Evolutionary conservation across 2,888 invertebrate genomes (phyloP).

Genomic region (Clunio marinus): DNA sequence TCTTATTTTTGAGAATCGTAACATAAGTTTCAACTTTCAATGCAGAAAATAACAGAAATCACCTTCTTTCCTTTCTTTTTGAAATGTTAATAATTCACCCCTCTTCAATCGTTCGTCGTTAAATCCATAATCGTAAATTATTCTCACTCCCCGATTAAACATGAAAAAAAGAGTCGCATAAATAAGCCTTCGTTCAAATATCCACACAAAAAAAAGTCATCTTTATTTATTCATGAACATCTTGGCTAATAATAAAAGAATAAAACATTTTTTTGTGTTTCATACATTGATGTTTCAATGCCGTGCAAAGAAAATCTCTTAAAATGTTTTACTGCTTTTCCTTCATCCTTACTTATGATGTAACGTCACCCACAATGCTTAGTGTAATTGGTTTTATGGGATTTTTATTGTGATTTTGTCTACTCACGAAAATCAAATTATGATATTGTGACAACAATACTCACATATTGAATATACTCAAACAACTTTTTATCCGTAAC

Average conservation of each 20-base stretch:
- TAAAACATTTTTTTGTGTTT: slow-evolving; percentile 16
- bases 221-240: slow-evolving; percentile 38
- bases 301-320: slow-evolving; percentile 10
- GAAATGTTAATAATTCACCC: slow-evolving; percentile 36
- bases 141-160: background rate
- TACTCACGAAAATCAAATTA: slow-evolving; percentile 25
- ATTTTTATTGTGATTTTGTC: slow-evolving; percentile 35
- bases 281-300: background rate
- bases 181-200: slow-evolving; percentile 37
- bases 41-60: too few species aligned
- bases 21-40: background rate
- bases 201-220: slow-evolving; percentile 33
- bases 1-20: background rate
- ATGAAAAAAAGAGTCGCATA: slow-evolving; percentile 26
- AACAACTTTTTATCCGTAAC: background rate
- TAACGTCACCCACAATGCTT: background rate
- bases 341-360: background rate
- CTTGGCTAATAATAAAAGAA: slow-evolving; percentile 33
- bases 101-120: slow-evolving; percentile 28
- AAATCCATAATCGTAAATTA: slow-evolving; percentile 37
- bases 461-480: too few species aligned
- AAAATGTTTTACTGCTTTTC: slow-evolving; percentile 34
- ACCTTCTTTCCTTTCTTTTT: background rate
- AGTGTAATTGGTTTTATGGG: slow-evolving; percentile 35
- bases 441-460: too few species aligned